Base-by-base conservation (phyloP, 1,140 invertebrate species). In the Fopius arisanus region DNA sequence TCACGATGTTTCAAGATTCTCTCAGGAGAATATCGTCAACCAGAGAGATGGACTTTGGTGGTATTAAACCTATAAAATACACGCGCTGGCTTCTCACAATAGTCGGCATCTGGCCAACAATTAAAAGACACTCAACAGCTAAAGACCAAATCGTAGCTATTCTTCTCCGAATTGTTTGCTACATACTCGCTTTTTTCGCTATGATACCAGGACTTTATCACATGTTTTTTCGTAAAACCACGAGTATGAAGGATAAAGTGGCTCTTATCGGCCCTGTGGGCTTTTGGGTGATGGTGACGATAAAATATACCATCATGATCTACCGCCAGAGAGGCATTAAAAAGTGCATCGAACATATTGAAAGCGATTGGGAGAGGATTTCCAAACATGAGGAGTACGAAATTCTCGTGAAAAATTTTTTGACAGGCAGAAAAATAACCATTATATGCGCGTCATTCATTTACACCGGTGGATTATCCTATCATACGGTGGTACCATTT, bases 261-360 rank as follows among this genome's bases (percentile, higher is more conserved):
- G 63, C 31, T 0, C 1, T 21, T 0, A 6, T 72, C 0, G 78
- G 77, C 0, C 75, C 75, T 0, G 5, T 78, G 2, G 67, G 67
- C 10, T 72, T 75, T 6, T 79, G 75, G 66, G 23, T 67, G 6
- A 54, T 79, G 51, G 48, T 41, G 0, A 19, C 29, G 0, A 54
- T 77, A 10, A 79, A 77, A 59, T 79, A 79, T 12, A 73, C 28
- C 3, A 63, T 41, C 0, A n/a, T 80, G 19, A 9, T 78, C 4
- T 28, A 59, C 5, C 70, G 28, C 0, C 23, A 28, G 1, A 54
- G 66, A 1, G 62, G 79, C 0, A 78, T 79, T 31, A 70, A 21
- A 10, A 1, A 19, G 3, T 79, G 75, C 29, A 41, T 79, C 3
- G 14, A 73, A 0, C 74, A 78, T 10, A 73, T 80, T 10, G 16